Base-by-base conservation (phyloP, 2,888 invertebrate species). In the Epinotia nisella region DNA sequence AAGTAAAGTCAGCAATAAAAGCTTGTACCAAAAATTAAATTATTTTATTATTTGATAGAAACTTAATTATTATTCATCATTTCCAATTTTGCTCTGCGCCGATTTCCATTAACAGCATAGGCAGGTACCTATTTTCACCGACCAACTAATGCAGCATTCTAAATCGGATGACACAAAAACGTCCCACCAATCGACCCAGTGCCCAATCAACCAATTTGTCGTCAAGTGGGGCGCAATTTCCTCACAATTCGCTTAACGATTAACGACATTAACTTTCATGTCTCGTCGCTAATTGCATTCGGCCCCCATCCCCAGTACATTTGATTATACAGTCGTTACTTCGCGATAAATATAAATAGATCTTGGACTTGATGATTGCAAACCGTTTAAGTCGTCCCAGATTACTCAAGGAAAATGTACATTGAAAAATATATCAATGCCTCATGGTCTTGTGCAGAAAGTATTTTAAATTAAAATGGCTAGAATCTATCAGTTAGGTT, bases 201-300 rank as follows among this genome's bases (percentile, higher is more conserved):
- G 89, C 87, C 89, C 87, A 90, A 91, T 91, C 90, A 89, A 82
- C 83, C 85, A 83, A 87, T 83, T 87, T 83, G 79, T 78, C 82
- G 79, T 78, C 85, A 86, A 90, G 85, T 90, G 84, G 90, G 83
- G 81, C 88, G 88, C 90, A 91, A 91, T 91, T 91, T 91, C 91
- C 91, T 88, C 77, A 84, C 86, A 89, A 91, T 90, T 87, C 89
- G 87, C 81, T 89, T 89, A 88, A 81, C 87, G 83, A 90, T 90
- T 91, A 91, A 90, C 87, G 74, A 78, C 85, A 90, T 91, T 91
- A 90, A 90, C 89, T 90, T 89, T 87, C 91, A 87, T 86, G 89
- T 88, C 89, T 86, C 91, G 90, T 88, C 87, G 80, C 87, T 91
- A 91, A 91, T 91, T 88, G 86, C 81, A 82, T 90, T 87, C 80